Evolutionary conservation across 2,888 invertebrate genomes (phyloP).

Genomic region (Nasonovia ribisnigri): DNA sequence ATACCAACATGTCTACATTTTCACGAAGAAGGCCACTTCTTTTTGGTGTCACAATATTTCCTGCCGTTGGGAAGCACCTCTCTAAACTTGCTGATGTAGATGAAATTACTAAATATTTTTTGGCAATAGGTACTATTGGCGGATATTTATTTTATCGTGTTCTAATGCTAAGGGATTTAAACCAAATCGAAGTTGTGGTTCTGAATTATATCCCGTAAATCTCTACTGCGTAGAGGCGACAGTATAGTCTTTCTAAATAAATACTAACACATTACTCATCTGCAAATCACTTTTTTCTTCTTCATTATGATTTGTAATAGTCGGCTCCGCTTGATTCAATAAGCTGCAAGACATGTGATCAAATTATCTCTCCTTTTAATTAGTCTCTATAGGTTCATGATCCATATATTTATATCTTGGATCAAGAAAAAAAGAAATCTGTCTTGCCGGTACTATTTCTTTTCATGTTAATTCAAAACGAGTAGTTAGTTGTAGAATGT

Average conservation of each 20-base stretch:
- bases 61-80: no score
- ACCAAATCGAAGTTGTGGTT: neutral
- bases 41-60: no score
- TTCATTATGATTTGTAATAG: neutral
- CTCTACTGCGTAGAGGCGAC: neutral
- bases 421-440: neutral
- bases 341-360: constrained; percentile 11
- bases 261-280: neutral
- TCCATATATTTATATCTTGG: constrained; percentile 18
- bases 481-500: neutral
- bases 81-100: no score
- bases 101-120: no score
- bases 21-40: no score
- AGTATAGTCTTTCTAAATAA: no score
- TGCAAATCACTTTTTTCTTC: neutral
- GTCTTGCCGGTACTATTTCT: neutral
- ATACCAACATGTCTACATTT: no score
- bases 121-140: no score
- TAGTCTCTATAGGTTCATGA: neutral
- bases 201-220: neutral
- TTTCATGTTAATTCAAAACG: neutral
- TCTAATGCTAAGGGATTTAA: no score
- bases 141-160: no score
- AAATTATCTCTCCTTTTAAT: constrained; percentile 22
- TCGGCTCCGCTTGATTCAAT: neutral